Base-by-base conservation (phyloP, 2,797 vertebrate genomes). In the Paedocypris micromegethes region DNA sequence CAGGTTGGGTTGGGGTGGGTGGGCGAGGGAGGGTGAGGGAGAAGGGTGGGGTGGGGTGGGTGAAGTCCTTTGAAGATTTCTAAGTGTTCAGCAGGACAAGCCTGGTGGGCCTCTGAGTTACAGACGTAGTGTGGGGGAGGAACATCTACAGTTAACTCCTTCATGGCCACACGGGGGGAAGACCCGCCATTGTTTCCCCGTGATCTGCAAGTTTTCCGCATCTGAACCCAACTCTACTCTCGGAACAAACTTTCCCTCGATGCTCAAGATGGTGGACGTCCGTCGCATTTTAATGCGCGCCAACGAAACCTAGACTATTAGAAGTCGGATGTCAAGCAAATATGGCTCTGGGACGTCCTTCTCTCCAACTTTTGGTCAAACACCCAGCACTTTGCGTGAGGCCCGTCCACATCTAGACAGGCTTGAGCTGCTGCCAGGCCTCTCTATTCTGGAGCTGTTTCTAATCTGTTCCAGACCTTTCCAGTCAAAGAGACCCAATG, bases 401-500 rank as follows among this genome's bases (percentile, higher is more conserved):
- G 93, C 93, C 92, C 91, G 85, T 90, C 90, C 88, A 80, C 88
- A 83, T 89, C 88, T 91, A 94, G 93, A 94, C 92, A 91, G 91
- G 85, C 90, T 91, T 94, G 93, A 93, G 87, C 88, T 78, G 79
- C 75, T 87, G 94, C 93, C 94, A 97, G 86, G 83, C 82, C 89
- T 91, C 91, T 94, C 92, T 90, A 92, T 93, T 92, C 88, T 92
- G 91, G 84, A 89, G 90, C 90, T 86, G 89, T 88, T 92, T 91
- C 91, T 97, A 96, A 96, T 96, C 92, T 94, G 88, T 94, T 96
- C 93, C 94, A 97, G 95, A 93, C 92, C 88, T 92, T 94, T 92
- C 91, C 90, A 92, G 90, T 93, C 89, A 91, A 92, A 91, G 91
- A 92, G 83, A 89, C 90, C 85, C 86, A 91, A 82, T 85, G 84